Evolutionary conservation across 2,888 invertebrate genomes (phyloP).

Genomic region (Empis livida): DNA sequence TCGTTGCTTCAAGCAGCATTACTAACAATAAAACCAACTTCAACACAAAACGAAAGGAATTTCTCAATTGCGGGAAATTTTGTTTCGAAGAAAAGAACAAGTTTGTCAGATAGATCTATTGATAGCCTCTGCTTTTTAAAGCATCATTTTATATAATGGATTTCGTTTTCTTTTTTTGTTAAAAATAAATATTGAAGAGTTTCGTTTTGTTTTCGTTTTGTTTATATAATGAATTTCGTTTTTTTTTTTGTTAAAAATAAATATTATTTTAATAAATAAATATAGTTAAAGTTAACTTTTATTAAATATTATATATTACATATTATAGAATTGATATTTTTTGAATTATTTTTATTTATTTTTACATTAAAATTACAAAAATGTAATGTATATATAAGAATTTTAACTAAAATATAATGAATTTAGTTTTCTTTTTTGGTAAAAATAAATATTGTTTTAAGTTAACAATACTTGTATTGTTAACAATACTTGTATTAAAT

Average conservation of each 20-base stretch:
- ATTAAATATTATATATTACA: not conserved
- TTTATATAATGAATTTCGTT: not conserved
- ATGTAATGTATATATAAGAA: not conserved
- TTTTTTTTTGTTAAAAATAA: not conserved
- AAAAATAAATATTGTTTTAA: not conserved
- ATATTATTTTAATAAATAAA: not conserved
- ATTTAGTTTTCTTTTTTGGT: not conserved
- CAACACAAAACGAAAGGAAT: slow-evolving; percentile 1
- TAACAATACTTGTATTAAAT: not conserved
- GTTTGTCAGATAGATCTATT: not conserved
- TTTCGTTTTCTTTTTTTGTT: not conserved
- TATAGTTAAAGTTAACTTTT: not conserved
- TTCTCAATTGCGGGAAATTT: not conserved
- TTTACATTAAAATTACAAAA: not conserved
- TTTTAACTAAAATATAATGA: not conserved
- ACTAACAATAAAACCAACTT: not conserved
- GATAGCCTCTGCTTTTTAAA: not conserved
- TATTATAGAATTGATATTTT: too few relatives aligned
- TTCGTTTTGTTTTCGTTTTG: not conserved
- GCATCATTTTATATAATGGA: not conserved
- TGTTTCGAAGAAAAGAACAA: not conserved
- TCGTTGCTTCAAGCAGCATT: not conserved
- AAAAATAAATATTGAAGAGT: not conserved
- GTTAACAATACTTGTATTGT: not conserved
- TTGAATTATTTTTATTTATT: not conserved